A percentile compares a stretch with the other conserved stretches of the same genome.
Conservation (phyloP, 2,888 invertebrate genomes). For the Erebia palarica region DNA sequence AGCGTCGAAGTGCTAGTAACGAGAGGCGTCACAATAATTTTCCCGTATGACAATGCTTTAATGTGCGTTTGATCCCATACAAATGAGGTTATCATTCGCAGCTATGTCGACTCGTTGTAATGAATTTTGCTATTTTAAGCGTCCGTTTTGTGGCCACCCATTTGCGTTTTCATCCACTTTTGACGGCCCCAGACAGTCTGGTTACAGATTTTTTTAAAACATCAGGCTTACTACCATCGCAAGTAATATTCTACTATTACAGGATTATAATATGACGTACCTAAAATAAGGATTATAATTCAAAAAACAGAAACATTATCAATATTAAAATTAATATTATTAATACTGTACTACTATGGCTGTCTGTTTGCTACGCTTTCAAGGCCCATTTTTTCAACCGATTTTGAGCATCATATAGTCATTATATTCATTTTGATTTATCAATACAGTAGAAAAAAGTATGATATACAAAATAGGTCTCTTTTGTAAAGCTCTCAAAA, state of each 20-base stretch:
- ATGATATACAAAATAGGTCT: background rate
- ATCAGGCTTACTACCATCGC: background rate
- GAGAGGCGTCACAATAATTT: conserved; percentile 81
- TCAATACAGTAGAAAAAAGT: no score
- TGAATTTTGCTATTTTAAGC: conserved; percentile 72
- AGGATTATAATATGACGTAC: no score
- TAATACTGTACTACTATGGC: no score
- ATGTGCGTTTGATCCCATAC: conserved; percentile 77
- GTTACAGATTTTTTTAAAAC: background rate
- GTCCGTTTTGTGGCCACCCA: conserved; percentile 49
- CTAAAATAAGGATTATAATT: no score
- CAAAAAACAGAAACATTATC: no score
- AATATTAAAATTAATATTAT: no score
- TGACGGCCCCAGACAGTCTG: background rate
- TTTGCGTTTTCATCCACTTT: conserved; percentile 24
- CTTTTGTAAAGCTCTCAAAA: conserved; percentile 9
- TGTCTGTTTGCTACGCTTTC: no score
- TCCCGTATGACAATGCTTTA: conserved; percentile 79
- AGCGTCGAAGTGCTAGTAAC: conserved; percentile 74
- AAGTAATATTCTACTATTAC: no score
- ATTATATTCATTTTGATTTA: no score
- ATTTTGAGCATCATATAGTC: no score
- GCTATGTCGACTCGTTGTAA: conserved; percentile 60
- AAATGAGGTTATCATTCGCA: conserved; percentile 81
- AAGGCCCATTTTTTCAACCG: no score